Evolutionary conservation across 2,888 invertebrate genomes (phyloP).

Genomic region (Rhagium mordax): DNA sequence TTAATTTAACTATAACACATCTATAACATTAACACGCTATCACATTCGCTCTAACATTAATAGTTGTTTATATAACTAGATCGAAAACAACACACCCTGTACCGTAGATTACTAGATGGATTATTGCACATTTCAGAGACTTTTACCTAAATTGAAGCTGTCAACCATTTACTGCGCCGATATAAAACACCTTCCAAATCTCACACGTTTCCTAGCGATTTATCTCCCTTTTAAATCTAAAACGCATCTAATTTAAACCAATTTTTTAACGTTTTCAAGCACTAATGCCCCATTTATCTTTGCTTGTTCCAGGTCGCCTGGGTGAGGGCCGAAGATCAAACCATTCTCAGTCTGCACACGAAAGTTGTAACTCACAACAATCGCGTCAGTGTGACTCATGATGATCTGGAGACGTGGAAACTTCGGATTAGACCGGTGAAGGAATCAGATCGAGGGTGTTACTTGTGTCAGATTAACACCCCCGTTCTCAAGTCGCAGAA

Average conservation of each 20-base stretch:
- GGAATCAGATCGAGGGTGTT: slow-evolving; percentile 89
- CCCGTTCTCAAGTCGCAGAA: slow-evolving; percentile 89
- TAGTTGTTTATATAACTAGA: too few species aligned
- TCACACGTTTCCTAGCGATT: slow-evolving; percentile 29
- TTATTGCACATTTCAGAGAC: neutral
- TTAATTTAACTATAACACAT: too few species aligned
- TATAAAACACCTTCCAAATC: slow-evolving; percentile 24
- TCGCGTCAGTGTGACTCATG: slow-evolving; percentile 86
- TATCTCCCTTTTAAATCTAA: slow-evolving; percentile 42
- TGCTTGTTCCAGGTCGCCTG: slow-evolving; percentile 83
- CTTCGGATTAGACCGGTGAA: slow-evolving; percentile 86
- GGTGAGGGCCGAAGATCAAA: slow-evolving; percentile 92
- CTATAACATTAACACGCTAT: too few species aligned
- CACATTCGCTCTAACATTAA: too few species aligned
- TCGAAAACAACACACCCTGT: too few species aligned
- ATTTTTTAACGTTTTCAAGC: slow-evolving; percentile 44
- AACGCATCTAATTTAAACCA: slow-evolving; percentile 40
- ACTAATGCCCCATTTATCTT: slow-evolving; percentile 39
- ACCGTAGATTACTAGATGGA: slow-evolving; percentile 1
- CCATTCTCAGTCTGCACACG: slow-evolving; percentile 89
- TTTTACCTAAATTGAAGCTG: slow-evolving; percentile 13
- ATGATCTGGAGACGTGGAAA: slow-evolving; percentile 89
- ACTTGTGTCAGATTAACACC: slow-evolving; percentile 95
- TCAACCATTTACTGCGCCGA: slow-evolving; percentile 1
- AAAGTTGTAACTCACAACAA: slow-evolving; percentile 89